Evolutionary conservation across 92 coral and sea anemone genomes (phyloP), one percentile per base, ranked within the genome.

Genomic region (Pocillopora grandis): DNA sequence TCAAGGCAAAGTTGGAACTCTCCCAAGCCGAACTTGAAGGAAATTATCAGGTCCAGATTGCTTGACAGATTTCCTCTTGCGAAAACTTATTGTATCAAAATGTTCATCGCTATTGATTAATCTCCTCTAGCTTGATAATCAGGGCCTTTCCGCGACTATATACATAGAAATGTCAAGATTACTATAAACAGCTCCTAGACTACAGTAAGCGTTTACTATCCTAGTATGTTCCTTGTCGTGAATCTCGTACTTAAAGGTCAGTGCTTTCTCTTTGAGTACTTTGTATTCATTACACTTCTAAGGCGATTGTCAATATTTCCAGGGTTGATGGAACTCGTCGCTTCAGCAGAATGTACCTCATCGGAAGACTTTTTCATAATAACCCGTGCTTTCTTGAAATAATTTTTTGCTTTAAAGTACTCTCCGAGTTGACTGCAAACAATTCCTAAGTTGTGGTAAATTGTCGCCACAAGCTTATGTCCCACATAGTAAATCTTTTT

Each of bases 381-480:
- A 20, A 61, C n/a, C 48, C 74, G 78, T 17, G 87, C 66, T 20
- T n/a, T 78, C 72, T 72, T 85, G 60, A 14, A 48, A 33, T n/a
- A 62, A 9, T 42, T 52, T 19, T 78, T 82, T 18, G 90, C 90
- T 81, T 87, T 21, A 8, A 33, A 14, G 37, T 15, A 31, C n/a
- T 21, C n/a, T 23, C 63, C 49, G 15, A 80, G 20, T 18, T 66
- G 12, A 14, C 11, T 33, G 21, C 80, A 68, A 75, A 71, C 74
- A 23, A 4, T 0, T 20, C 84, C 91, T 5, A 88, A 77, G 49
- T 59, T 23, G 56, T 58, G 16, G 66, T 70, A 85, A 21, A 62
- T 33, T 33, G 52, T 14, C 36, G 88, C 88, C 6, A 83, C 67
- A 17, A 11, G 9, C 7, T 9, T 2, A 49, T 49, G 14, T 9